phyloP scores from a whole-genome alignment of 2,888 invertebrate genomes.

The Agrilus biguttatus region DNA sequence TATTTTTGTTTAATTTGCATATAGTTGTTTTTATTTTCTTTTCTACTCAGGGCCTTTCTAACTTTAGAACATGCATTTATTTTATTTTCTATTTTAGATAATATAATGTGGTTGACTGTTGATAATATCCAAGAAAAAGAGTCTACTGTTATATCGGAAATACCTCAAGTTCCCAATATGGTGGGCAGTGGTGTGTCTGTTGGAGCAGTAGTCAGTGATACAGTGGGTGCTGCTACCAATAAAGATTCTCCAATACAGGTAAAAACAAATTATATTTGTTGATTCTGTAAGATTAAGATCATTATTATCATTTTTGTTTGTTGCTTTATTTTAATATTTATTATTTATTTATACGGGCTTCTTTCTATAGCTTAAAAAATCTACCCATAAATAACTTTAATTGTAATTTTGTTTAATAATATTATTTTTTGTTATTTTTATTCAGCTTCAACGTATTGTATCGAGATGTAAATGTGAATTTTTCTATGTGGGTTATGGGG shows the following conservation, averaged over 20 bases:
- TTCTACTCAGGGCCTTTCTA: too few relatives aligned
- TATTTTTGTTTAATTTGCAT: too few relatives aligned
- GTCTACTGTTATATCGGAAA: slow-evolving; percentile 58
- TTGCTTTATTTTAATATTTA: too few relatives aligned
- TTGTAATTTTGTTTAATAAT: too few relatives aligned
- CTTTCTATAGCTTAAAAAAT: too few relatives aligned
- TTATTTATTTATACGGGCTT: too few relatives aligned
- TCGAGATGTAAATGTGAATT: slow-evolving; percentile 97
- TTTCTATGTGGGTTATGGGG: slow-evolving; percentile 90
- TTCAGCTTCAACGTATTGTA: slow-evolving; percentile 87
- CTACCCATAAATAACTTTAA: too few relatives aligned
- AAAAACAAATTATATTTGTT: slow-evolving; percentile 3
- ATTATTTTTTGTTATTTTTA: slow-evolving; percentile 10
- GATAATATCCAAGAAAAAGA: slow-evolving; percentile 85
- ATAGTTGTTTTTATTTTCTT: too few relatives aligned
- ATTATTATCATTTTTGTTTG: too few relatives aligned
- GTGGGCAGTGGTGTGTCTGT: slow-evolving; percentile 93
- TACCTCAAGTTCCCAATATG: slow-evolving; percentile 76
- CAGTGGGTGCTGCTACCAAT: slow-evolving; percentile 65
- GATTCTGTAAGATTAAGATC: too few relatives aligned
- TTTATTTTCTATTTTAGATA: slow-evolving; percentile 41
- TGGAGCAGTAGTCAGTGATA: slow-evolving; percentile 88
- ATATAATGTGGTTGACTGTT: slow-evolving; percentile 91
- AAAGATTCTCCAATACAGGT: slow-evolving; percentile 38
- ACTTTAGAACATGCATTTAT: too few relatives aligned